A percentile compares a stretch with the other conserved stretches of the same genome.
phyloP scores from a whole-genome alignment of 2,888 invertebrate species.

The Mimumesa dahlbomi region DNA sequence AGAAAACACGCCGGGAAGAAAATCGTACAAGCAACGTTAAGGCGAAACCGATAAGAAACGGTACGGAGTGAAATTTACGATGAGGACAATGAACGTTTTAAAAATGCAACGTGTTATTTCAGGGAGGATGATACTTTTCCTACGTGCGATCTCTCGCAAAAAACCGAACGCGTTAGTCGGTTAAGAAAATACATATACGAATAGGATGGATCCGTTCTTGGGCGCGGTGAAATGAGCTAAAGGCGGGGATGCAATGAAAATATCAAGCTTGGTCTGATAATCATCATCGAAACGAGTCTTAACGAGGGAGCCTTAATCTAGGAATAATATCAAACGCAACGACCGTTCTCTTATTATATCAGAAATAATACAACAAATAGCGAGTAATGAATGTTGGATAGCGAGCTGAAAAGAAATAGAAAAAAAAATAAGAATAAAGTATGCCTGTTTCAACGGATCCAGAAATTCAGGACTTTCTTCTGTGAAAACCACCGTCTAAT shows the following conservation, averaged over 20 bases:
- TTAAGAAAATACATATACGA: not conserved
- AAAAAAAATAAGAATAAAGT: conserved; percentile 4
- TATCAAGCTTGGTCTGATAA: conserved; percentile 23
- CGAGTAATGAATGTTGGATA: not conserved
- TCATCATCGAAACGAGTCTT: conserved; percentile 20
- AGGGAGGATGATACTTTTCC: too few relatives aligned
- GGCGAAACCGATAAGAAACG: too few relatives aligned
- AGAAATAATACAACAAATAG: conserved; percentile 11
- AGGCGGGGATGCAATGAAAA: not conserved
- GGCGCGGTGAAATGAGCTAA: conserved; percentile 19
- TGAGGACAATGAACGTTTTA: too few relatives aligned
- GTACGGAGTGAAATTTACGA: too few relatives aligned
- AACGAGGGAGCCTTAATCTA: conserved; percentile 35
- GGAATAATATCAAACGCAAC: conserved; percentile 32
- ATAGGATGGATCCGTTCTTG: conserved; percentile 3
- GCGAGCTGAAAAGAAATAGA: not conserved
- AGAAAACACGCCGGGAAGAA: too few relatives aligned
- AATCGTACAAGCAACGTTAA: too few relatives aligned
- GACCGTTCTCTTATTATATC: conserved; percentile 12
- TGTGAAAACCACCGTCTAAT: conserved; percentile 6
- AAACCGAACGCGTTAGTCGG: too few relatives aligned
- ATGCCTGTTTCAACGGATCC: not conserved
- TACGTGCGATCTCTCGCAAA: too few relatives aligned
- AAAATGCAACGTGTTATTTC: too few relatives aligned
- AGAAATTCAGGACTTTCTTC: conserved; percentile 1